Conservation (phyloP, 2,113 vertebrate genomes). For the Anser brachyrhynchus region DNA sequence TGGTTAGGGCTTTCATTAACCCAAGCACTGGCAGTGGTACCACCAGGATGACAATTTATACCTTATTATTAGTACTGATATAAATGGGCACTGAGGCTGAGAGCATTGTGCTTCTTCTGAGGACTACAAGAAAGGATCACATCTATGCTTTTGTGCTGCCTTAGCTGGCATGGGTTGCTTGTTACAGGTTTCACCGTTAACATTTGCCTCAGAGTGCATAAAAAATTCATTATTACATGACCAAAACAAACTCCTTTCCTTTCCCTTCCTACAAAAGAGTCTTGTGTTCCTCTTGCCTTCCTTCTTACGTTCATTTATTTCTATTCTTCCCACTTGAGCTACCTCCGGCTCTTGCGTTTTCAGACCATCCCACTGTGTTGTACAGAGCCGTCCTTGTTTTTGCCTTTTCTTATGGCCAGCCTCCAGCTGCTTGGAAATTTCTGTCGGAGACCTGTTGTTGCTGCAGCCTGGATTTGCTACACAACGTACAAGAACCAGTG, state of each 20-base stretch:
- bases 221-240: background rate
- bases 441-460: background rate
- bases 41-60: background rate
- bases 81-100: background rate
- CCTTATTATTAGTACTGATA: background rate
- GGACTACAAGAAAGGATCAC: background rate
- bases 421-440: background rate
- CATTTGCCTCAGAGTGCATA: fast-evolving
- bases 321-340: background rate
- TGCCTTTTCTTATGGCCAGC: background rate
- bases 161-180: background rate
- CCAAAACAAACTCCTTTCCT: background rate
- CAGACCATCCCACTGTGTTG: background rate
- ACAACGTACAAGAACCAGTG: fast-evolving
- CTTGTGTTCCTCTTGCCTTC: background rate
- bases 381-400: background rate
- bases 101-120: background rate
- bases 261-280: background rate
- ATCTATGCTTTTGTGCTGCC: background rate
- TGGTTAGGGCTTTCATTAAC: background rate
- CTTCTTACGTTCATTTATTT: background rate
- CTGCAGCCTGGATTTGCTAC: background rate
- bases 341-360: background rate
- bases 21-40: background rate
- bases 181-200: background rate